Percentiles rank a stretch among this genome's conserved stretches.
Evolutionary conservation across 2,888 invertebrate genomes (phyloP).

Genomic region (Drosophila meridiana): DNA sequence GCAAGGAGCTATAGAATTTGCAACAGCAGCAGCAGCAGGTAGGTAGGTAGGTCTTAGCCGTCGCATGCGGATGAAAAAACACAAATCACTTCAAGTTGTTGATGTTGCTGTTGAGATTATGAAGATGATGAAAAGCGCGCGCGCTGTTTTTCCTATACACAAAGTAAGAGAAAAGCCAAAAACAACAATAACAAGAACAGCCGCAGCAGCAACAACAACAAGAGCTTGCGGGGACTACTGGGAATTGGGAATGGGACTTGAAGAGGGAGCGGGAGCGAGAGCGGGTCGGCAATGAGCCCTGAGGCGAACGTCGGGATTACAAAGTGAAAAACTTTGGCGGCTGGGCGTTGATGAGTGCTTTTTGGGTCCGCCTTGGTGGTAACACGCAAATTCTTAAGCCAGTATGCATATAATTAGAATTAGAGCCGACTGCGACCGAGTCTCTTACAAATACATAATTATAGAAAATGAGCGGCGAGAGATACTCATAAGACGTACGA

Average conservation of each 20-base stretch:
- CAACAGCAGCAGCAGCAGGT: constrained; percentile 13
- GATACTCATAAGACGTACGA: background rate
- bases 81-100: constrained; percentile 80
- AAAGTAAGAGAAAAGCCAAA: constrained; percentile 55
- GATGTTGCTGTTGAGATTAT: constrained; percentile 80
- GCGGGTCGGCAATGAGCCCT: constrained; percentile 27
- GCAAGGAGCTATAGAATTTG: constrained; percentile 43
- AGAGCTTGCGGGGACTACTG: constrained; percentile 5
- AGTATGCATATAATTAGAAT: constrained; percentile 71
- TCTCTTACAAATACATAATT: background rate
- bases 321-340: constrained; percentile 75
- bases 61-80: constrained; percentile 67
- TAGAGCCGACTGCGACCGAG: constrained; percentile 27
- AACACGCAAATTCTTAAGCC: constrained; percentile 47
- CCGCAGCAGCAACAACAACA: constrained; percentile 44
- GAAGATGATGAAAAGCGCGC: constrained; percentile 78
- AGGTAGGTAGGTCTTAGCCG: constrained; percentile 62
- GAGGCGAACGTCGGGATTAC: constrained; percentile 57
- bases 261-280: too few species aligned
- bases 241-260: constrained; percentile 4
- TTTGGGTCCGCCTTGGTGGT: constrained; percentile 46
- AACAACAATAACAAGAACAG: constrained; percentile 44
- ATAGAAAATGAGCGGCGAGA: constrained; percentile 15
- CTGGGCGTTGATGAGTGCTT: constrained; percentile 74
- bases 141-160: constrained; percentile 54